Evolutionary conservation across 2,888 invertebrate genomes (phyloP), one percentile per base, ranked within the genome.

Genomic region (Elgonia sp.): DNA sequence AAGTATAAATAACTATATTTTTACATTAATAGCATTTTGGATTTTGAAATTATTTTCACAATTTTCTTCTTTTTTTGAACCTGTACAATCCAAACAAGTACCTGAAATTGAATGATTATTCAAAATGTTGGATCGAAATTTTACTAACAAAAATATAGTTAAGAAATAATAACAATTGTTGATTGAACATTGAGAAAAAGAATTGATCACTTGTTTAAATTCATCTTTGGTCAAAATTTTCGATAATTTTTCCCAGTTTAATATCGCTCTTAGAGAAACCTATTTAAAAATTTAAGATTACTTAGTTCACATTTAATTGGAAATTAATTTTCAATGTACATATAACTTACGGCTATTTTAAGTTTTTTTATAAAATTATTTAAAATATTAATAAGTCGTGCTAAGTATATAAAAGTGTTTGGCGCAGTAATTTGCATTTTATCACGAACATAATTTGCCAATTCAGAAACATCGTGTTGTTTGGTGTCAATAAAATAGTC

Each of bases 301-400:
- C 29, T 29, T 29, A 29, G 5, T 29, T 29, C 29, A 29, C 29
- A 29, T 29, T 29, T 5, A 29, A 29, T 29, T 29, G 5, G 3
- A 29, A 29, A 29, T 5, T 29, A 3, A 5, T 7, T 46, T 46
- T 7, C 1, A 55, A 55, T 14, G 16, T 69, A 60, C 40, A 70
- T 12, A 63, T 16, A 46, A 76, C 77, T 77, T 70, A 86, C 86
- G 16, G 82, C 72, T n/a, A 86, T 39, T 77, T 82, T 37, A 42
- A 82, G 10, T 57, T 82, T 86, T 65, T 50, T 72, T n/a, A 72
- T 60, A 29, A 82, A 82, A 21, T 77, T 50, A 40, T 77, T 82
- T 14, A 86, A 21, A 37, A 86, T 16, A 37, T 86, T 82, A 16
- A 77, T 62, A 42, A 86, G n/a, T 20, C 72, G 60, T 1, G 75